Conservation (phyloP, 2,888 invertebrate genomes). For the Lepidocyrtoides sp. region DNA sequence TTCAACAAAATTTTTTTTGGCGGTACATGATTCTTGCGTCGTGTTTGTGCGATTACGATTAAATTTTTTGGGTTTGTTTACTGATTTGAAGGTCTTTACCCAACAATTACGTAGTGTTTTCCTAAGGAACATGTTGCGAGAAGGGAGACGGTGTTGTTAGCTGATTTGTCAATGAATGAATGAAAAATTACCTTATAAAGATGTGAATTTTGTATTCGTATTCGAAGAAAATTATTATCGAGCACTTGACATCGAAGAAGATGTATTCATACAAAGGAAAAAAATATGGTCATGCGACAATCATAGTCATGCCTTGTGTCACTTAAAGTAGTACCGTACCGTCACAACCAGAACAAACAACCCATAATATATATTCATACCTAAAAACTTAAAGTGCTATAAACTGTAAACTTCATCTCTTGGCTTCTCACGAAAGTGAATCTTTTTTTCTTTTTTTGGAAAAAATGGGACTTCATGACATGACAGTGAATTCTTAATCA, state of each 20-base stretch:
- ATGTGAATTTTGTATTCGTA: neutral
- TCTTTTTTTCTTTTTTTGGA: conserved; percentile 61
- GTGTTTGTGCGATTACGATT: conserved; percentile 72
- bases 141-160: neutral
- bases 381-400: too few relatives aligned
- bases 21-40: conserved; percentile 63
- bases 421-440: conserved; percentile 14
- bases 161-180: conserved; percentile 17
- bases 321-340: neutral
- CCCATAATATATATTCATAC: neutral
- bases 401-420: neutral
- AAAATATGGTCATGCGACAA: neutral
- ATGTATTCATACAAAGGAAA: neutral
- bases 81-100: conserved; percentile 66
- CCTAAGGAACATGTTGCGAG: neutral
- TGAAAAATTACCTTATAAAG: conserved; percentile 48
- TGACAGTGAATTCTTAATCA: conserved; percentile 77
- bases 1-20: conserved; percentile 22
- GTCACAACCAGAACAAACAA: neutral
- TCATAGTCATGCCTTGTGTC: conserved; percentile 10
- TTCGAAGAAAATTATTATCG: conserved; percentile 22
- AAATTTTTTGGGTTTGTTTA: conserved; percentile 68
- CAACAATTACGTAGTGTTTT: conserved; percentile 24
- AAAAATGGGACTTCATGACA: conserved; percentile 68
- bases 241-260: conserved; percentile 51